A percentile compares a stretch with the other conserved stretches of the same genome.
Evolutionary conservation across 2,797 vertebrate genomes (phyloP).

Genomic region (Megaceryle alcyon): DNA sequence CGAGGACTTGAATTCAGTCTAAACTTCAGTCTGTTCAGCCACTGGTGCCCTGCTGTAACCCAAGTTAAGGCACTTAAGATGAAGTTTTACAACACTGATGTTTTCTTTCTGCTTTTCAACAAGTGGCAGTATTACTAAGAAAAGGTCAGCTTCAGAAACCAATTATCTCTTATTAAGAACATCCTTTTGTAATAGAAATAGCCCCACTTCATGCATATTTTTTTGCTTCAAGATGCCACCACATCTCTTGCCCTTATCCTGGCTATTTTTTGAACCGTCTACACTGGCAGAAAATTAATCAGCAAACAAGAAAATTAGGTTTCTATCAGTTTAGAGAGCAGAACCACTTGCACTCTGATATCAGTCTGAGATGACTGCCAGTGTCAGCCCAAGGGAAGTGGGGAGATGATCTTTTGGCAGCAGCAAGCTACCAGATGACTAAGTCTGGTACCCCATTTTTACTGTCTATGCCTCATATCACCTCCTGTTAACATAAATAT

Average conservation of each 20-base stretch:
- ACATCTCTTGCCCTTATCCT: not conserved
- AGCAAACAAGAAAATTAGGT: not conserved
- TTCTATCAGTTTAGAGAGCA: not conserved
- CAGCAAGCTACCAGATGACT: not conserved
- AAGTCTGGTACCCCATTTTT: not conserved
- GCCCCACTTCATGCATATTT: not conserved
- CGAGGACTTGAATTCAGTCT: not conserved
- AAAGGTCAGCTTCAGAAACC: constrained; percentile 2
- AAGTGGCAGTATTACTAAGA: not conserved
- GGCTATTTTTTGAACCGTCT: not conserved
- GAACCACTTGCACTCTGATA: not conserved
- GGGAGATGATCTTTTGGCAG: not conserved
- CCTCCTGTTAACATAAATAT: not conserved
- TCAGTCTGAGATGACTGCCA: not conserved
- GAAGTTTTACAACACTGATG: not conserved
- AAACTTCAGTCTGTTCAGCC: not conserved
- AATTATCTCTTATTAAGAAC: not conserved
- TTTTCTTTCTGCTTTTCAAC: not conserved
- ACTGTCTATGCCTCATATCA: not conserved
- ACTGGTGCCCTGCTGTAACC: not conserved
- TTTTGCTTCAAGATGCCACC: not conserved
- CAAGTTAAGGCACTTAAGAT: not conserved
- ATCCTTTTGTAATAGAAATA: not conserved
- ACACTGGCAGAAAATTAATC: not conserved
- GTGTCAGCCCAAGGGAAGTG: not conserved